Evolutionary conservation across 2,888 invertebrate genomes (phyloP).

Genomic region (Deroplatys truncata): DNA sequence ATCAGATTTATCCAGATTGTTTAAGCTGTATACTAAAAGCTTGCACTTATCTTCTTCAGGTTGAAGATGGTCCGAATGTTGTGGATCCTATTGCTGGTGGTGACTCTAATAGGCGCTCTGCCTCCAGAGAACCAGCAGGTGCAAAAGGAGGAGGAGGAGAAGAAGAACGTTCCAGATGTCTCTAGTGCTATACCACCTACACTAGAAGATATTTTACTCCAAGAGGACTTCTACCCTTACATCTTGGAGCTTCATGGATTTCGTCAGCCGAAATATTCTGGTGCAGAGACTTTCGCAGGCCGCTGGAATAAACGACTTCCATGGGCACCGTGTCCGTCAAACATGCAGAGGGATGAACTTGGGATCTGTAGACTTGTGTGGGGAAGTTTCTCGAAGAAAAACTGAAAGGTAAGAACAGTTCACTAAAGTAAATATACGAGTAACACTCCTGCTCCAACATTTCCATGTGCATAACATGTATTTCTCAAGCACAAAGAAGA

Average conservation of each 20-base stretch:
- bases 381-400: neutral
- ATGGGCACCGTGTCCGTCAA: neutral
- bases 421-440: too few relatives aligned
- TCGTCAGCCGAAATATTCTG: neutral
- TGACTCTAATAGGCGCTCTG: neutral
- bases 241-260: neutral
- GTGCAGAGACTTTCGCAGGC: neutral
- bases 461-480: too few relatives aligned
- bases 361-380: neutral
- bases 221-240: neutral
- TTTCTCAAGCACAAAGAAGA: too few relatives aligned
- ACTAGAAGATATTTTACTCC: neutral
- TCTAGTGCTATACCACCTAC: neutral
- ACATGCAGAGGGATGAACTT: neutral
- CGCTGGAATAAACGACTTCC: neutral
- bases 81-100: neutral
- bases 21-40: too few relatives aligned
- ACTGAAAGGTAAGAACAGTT: neutral
- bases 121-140: neutral
- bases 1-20: too few relatives aligned
- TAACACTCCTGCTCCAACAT: too few relatives aligned
- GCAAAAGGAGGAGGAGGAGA: neutral
- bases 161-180: neutral
- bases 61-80: neutral
- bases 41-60: too few relatives aligned